Evolutionary conservation across 1,140 invertebrate genomes (phyloP).

Genomic region (Drosophila elegans): DNA sequence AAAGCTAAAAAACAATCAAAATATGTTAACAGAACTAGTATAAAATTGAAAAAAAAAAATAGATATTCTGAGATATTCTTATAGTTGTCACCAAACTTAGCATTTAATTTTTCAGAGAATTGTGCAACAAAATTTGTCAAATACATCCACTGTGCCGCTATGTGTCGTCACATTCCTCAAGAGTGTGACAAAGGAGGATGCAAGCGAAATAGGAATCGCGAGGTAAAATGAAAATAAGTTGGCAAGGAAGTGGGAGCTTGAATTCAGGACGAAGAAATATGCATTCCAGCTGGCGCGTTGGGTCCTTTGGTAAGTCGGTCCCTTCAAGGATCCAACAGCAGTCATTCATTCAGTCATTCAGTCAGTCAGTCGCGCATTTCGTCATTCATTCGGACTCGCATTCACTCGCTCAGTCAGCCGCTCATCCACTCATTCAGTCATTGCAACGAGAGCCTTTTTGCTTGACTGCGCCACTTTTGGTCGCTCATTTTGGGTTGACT

Average conservation of each 20-base stretch:
- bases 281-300: constrained; percentile 25
- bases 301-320: constrained; percentile 11
- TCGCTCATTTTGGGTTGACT: constrained; percentile 76
- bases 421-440: constrained; percentile 58
- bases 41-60: too few species aligned
- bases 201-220: constrained; percentile 24
- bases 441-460: constrained; percentile 70
- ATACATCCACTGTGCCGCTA: constrained; percentile 11
- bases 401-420: constrained; percentile 43
- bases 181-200: constrained; percentile 26
- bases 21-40: too few species aligned
- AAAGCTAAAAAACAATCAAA: too few species aligned
- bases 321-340: constrained; percentile 22
- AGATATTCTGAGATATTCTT: too few species aligned
- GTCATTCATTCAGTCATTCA: constrained; percentile 17
- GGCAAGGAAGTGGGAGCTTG: constrained; percentile 9
- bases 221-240: constrained; percentile 35
- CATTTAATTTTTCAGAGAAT: neutral
- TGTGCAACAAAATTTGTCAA: neutral
- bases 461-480: constrained; percentile 65
- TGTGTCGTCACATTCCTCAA: constrained; percentile 3
- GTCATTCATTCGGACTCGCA: constrained; percentile 32
- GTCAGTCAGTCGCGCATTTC: constrained; percentile 14
- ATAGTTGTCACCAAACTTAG: too few species aligned
- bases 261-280: constrained; percentile 37